Conservation (phyloP, 2,113 vertebrate genomes). For the Ophthalmotilapia sp. region DNA sequence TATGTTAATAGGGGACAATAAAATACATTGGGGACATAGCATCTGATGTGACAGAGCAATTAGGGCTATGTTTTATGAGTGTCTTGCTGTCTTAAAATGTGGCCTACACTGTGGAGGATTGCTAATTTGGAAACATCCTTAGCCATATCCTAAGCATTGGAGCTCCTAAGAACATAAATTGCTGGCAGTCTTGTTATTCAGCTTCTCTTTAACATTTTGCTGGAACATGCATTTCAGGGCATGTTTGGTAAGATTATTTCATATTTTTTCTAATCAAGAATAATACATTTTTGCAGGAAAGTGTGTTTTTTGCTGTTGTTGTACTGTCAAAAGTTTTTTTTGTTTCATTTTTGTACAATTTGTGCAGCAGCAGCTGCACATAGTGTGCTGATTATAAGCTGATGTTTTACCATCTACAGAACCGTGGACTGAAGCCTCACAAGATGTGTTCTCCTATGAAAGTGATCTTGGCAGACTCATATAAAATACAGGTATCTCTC, state of each 20-base stretch:
- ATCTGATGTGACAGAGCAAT: slow-evolving; percentile 62
- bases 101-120: slow-evolving; percentile 39
- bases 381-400: background rate
- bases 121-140: slow-evolving; percentile 43
- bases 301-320: background rate
- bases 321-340: background rate
- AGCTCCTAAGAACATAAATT: slow-evolving; percentile 6
- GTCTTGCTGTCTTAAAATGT: slow-evolving; percentile 41
- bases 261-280: background rate
- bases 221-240: background rate
- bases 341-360: background rate
- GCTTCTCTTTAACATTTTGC: background rate
- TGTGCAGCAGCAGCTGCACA: background rate
- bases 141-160: background rate
- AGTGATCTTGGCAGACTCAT: background rate
- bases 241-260: background rate
- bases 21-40: slow-evolving; percentile 43
- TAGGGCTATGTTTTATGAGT: slow-evolving; percentile 56
- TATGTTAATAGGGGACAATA: slow-evolving; percentile 65
- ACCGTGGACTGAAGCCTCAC: background rate
- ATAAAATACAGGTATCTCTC: background rate
- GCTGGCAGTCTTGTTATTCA: background rate
- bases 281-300: background rate
- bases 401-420: background rate
- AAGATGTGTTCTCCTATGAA: background rate